Conservation (phyloP, 2,888 invertebrate genomes). For the Papilio protenor region DNA sequence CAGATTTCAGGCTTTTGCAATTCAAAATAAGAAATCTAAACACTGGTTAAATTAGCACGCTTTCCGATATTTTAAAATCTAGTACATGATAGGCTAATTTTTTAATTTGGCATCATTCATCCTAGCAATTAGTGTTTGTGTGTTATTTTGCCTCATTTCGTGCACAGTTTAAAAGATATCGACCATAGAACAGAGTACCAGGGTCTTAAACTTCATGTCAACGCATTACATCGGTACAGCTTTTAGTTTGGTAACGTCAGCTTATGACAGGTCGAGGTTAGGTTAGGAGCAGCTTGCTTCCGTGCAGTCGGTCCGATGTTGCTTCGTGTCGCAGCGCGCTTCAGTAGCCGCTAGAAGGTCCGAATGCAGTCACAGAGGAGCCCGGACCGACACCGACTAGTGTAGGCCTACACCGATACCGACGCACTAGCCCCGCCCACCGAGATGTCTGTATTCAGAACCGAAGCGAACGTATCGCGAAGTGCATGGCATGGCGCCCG, state of each 20-base stretch:
- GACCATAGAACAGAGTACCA: conserved; percentile 53
- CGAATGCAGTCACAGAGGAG: conserved; percentile 74
- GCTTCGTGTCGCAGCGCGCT: conserved; percentile 62
- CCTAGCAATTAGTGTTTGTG: conserved; percentile 51
- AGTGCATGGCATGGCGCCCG: conserved; percentile 67
- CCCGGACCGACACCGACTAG: conserved; percentile 46
- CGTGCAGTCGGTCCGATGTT: conserved; percentile 57
- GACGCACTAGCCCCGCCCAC: conserved; percentile 50
- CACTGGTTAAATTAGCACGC: conserved; percentile 30
- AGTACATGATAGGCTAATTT: conserved; percentile 44
- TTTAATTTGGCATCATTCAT: conserved; percentile 61
- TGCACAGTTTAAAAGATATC: conserved; percentile 63
- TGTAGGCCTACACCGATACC: conserved; percentile 46
- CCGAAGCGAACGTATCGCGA: conserved; percentile 41
- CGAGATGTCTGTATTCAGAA: conserved; percentile 72
- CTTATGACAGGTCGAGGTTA: conserved; percentile 59
- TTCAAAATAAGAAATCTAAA: background rate
- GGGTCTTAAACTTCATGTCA: conserved; percentile 57
- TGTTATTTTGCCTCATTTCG: conserved; percentile 70
- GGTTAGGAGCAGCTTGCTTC: conserved; percentile 51
- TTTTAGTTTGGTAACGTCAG: conserved; percentile 61
- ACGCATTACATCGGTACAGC: conserved; percentile 56
- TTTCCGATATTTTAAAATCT: conserved; percentile 33
- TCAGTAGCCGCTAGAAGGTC: conserved; percentile 56
- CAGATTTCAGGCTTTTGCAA: conserved; percentile 11